Conservation (phyloP, 2,113 vertebrate genomes). For the Tapirus terrestris region DNA sequence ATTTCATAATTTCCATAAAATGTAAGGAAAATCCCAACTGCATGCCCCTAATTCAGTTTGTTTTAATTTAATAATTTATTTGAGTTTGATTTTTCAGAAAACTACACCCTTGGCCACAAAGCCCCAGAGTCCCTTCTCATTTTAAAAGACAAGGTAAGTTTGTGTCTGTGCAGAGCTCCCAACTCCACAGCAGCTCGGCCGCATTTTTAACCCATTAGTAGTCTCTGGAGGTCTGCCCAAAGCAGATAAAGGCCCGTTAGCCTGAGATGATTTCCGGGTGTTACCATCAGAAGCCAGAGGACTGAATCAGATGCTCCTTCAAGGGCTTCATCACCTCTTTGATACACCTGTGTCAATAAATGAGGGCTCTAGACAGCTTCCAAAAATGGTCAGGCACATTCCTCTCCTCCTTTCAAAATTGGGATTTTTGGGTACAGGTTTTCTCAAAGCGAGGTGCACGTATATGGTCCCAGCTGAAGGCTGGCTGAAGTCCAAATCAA, state of each 20-base stretch:
- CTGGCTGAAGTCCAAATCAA: conserved; percentile 55
- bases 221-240: background rate
- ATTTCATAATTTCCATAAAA: conserved; percentile 73
- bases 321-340: conserved; percentile 10
- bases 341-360: conserved; percentile 67
- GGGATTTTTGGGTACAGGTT: conserved; percentile 41
- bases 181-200: background rate
- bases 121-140: conserved; percentile 55
- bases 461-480: background rate
- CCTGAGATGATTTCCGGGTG: background rate
- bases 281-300: conserved; percentile 22
- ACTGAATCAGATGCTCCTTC: conserved; percentile 14
- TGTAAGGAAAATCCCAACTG: conserved; percentile 55
- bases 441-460: conserved; percentile 45
- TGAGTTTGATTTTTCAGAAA: conserved; percentile 59
- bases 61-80: conserved; percentile 76
- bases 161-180: conserved; percentile 5
- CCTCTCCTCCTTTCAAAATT: conserved; percentile 47
- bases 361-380: background rate
- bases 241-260: background rate
- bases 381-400: conserved; percentile 42
- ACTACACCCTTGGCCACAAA: conserved; percentile 61
- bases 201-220: conserved; percentile 61
- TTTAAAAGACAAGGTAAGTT: conserved; percentile 68
- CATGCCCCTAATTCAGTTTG: conserved; percentile 54